phyloP scores from a whole-genome alignment of 2,888 invertebrate genomes.

The Caenorhabditis drosophilae region DNA sequence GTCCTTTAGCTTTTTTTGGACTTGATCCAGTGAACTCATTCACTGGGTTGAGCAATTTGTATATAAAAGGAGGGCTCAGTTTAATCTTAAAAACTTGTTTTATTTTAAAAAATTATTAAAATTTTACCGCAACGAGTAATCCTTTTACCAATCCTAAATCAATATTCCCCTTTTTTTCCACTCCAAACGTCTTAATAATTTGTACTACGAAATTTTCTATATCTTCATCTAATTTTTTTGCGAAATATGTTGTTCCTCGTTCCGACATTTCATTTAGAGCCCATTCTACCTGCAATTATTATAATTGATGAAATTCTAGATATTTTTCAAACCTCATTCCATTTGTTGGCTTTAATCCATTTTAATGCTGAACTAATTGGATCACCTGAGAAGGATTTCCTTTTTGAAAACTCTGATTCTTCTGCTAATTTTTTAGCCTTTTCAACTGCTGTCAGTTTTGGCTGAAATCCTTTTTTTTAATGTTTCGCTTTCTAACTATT shows the following conservation, averaged over 20 bases:
- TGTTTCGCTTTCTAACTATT: too few species aligned
- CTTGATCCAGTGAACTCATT: conserved; percentile 25
- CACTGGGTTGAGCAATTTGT: conserved; percentile 34
- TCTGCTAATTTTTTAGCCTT: conserved; percentile 29
- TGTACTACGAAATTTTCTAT: conserved; percentile 42
- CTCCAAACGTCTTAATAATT: conserved; percentile 20
- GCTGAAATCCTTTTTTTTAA: too few species aligned
- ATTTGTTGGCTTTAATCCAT: conserved; percentile 38
- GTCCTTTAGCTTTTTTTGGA: conserved; percentile 43
- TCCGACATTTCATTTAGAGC: conserved; percentile 46
- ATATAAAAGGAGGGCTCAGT: conserved; percentile 23
- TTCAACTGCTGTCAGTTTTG: conserved; percentile 25
- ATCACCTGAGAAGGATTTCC: conserved; percentile 48
- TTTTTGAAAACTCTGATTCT: conserved; percentile 35
- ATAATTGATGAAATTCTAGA: too few species aligned
- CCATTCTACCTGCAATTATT: too few species aligned
- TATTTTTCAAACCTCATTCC: too few species aligned
- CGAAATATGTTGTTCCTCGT: conserved; percentile 30
- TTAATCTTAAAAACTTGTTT: conserved; percentile 36
- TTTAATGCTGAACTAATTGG: conserved; percentile 45
- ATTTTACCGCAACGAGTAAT: too few species aligned
- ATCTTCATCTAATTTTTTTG: conserved; percentile 44
- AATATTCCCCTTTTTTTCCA: conserved; percentile 17
- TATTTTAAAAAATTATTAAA: too few species aligned
- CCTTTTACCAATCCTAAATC: conserved; percentile 25